Evolutionary conservation across 2,113 vertebrate species (phyloP).

Genomic region (Crotalus viridis): DNA sequence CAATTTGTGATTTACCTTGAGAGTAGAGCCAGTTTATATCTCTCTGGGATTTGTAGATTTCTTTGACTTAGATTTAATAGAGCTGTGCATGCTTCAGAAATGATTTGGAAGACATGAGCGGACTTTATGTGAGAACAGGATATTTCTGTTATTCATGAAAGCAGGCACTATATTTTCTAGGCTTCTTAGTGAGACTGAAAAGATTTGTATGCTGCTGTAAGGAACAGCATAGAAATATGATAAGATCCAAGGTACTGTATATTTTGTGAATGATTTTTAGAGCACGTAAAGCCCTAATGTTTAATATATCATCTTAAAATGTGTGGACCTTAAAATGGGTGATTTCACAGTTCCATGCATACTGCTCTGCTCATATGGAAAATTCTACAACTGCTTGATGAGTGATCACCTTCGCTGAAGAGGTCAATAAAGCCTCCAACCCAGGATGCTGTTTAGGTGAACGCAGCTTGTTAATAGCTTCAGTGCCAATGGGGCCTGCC

Average conservation of each 20-base stretch:
- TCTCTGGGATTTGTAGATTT: background rate
- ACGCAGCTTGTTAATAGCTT: background rate
- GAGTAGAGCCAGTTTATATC: background rate
- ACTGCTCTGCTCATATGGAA: background rate
- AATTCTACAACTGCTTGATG: constrained; percentile 2
- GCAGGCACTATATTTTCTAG: background rate
- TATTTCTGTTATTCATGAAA: background rate
- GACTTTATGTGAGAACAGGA: background rate
- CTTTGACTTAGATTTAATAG: background rate
- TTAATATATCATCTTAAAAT: background rate
- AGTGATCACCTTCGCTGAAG: background rate
- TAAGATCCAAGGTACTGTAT: background rate
- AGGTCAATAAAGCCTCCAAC: background rate
- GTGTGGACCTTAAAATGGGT: background rate
- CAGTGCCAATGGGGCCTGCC: background rate
- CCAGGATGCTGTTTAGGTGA: background rate
- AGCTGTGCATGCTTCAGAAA: background rate
- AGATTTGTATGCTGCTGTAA: background rate
- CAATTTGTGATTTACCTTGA: background rate
- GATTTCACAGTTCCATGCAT: background rate
- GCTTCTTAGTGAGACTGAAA: background rate
- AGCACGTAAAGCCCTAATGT: background rate
- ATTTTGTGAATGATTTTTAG: background rate
- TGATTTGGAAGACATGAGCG: background rate
- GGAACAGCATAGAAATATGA: background rate